These are phyloP conservation scores for Agapostemon virescens DNA, from an alignment of 2,888 invertebrate genomes.

Conservation along the genomic window DNA sequence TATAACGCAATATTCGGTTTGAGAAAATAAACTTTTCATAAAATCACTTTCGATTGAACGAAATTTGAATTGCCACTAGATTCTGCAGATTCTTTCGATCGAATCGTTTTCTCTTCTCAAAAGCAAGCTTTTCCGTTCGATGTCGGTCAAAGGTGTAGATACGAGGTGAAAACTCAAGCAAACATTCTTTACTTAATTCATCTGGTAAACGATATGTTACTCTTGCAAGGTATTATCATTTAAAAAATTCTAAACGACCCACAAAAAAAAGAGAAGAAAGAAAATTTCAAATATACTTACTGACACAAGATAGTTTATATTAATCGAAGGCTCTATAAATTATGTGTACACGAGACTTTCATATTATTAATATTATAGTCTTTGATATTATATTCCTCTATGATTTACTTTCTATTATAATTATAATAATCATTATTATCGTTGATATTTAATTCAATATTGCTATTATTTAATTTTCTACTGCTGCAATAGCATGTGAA, in stretches of 20 bases:
- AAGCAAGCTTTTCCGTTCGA: slow-evolving; percentile 39
- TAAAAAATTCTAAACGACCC: neutral
- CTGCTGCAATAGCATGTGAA: slow-evolving; percentile 2
- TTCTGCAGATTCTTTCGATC: slow-evolving; percentile 29
- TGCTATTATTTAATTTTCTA: slow-evolving; percentile 33
- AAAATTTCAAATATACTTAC: slow-evolving; percentile 11
- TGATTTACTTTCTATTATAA: slow-evolving; percentile 38
- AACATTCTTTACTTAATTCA: neutral
- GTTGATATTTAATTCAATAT: slow-evolving; percentile 24
- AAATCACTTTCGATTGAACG: neutral
- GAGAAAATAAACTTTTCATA: slow-evolving; percentile 21
- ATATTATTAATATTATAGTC: slow-evolving; percentile 24
- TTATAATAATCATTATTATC: slow-evolving; percentile 6
- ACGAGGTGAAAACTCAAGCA: neutral
- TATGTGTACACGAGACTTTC: slow-evolving; percentile 13
- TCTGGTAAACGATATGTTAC: slow-evolving; percentile 21
- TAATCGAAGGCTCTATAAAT: neutral
- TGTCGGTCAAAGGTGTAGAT: neutral
- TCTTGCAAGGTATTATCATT: neutral
- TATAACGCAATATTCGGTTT: slow-evolving; percentile 15
- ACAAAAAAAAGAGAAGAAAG: too few relatives aligned
- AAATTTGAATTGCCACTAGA: neutral
- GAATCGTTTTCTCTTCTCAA: slow-evolving; percentile 18
- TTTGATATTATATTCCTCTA: neutral
- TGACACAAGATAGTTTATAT: neutral